Conservation (phyloP, 1,140 invertebrate species). For the Propsilocerus akamusi region DNA sequence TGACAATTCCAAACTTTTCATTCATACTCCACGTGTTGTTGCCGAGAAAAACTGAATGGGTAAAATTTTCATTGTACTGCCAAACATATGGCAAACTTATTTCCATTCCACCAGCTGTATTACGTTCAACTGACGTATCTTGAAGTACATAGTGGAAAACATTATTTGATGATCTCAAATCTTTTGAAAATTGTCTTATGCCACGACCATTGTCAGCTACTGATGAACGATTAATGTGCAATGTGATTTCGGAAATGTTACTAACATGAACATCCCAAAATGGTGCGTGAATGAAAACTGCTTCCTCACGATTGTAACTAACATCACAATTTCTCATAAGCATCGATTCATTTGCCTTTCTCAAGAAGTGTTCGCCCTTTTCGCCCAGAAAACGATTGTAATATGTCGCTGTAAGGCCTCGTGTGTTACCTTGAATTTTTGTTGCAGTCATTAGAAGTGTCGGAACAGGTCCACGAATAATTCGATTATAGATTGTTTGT, state of each 20-base stretch:
- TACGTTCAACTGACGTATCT: conserved; percentile 73
- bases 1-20: conserved; percentile 59
- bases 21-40: conserved; percentile 80
- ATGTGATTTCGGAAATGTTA: conserved; percentile 65
- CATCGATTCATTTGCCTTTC: conserved; percentile 76
- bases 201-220: conserved; percentile 72
- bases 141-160: conserved; percentile 83
- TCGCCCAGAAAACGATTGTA: conserved; percentile 80
- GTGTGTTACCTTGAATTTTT: conserved; percentile 59
- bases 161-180: conserved; percentile 82
- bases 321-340: conserved; percentile 61
- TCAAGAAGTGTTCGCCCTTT: conserved; percentile 60
- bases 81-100: conserved; percentile 79
- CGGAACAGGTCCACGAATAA: conserved; percentile 56
- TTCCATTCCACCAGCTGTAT: conserved; percentile 65
- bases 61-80: conserved; percentile 89
- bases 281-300: conserved; percentile 63
- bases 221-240: conserved; percentile 67
- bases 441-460: conserved; percentile 47
- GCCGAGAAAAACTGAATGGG: conserved; percentile 67
- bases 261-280: conserved; percentile 64
- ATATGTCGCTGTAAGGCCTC: conserved; percentile 66
- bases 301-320: conserved; percentile 58
- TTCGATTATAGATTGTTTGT: conserved; percentile 45
- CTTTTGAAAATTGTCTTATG: conserved; percentile 71